Conservation (phyloP, 2,113 vertebrate genomes). For the Lucifuga dentata region DNA sequence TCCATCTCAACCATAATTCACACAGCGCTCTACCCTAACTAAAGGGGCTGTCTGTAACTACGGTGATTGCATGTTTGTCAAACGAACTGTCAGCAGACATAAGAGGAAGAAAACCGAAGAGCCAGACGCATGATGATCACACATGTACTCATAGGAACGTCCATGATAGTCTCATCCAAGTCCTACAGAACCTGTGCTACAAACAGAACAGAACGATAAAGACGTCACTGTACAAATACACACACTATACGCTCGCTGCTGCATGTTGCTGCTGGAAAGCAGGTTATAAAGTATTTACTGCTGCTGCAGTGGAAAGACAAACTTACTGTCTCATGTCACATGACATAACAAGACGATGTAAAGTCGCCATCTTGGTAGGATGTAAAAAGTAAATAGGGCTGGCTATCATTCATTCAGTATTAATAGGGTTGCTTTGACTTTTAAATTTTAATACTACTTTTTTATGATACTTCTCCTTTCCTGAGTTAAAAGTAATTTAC, state of each 20-base stretch:
- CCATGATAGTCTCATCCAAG: slow-evolving; percentile 37
- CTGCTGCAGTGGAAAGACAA: slow-evolving; percentile 3
- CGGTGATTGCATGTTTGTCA: slow-evolving; percentile 82
- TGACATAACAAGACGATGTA: too few species aligned
- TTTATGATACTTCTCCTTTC: too few species aligned
- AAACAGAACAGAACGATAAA: not conserved
- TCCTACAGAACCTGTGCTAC: slow-evolving; percentile 25
- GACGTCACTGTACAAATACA: not conserved
- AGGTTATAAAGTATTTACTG: slow-evolving; percentile 17
- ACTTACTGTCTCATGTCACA: too few species aligned
- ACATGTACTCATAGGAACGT: slow-evolving; percentile 41
- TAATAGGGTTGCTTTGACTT: too few species aligned
- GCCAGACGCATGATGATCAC: slow-evolving; percentile 67
- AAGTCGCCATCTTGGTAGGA: too few species aligned
- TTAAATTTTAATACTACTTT: too few species aligned
- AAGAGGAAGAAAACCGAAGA: slow-evolving; percentile 47
- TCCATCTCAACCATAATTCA: slow-evolving; percentile 81
- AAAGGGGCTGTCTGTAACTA: slow-evolving; percentile 79
- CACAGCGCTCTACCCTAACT: slow-evolving; percentile 74
- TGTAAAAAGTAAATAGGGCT: too few species aligned
- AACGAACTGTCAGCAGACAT: slow-evolving; percentile 72
- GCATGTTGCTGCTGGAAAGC: not conserved
- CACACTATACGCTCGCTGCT: not conserved
- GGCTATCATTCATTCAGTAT: too few species aligned
- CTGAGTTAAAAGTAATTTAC: too few species aligned